Conservation (phyloP, 2,113 vertebrate genomes). For the Numida meleagris region DNA sequence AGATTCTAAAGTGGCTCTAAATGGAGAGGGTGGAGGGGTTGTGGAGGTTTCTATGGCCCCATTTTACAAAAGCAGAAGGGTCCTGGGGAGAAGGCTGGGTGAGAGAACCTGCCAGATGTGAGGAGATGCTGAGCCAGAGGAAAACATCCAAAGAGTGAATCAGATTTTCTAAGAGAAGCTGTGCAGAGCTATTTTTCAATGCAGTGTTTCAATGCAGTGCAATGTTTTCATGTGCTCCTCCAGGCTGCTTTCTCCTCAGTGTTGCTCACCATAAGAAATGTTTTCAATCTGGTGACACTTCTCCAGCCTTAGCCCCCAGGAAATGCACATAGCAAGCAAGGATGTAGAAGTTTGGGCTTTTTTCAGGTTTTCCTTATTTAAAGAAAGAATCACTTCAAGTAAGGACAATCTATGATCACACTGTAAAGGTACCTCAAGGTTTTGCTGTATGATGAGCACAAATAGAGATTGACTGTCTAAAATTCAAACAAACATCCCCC, state of each 20-base stretch:
- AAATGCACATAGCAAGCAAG: background rate
- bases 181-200: background rate
- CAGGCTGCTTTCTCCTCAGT: background rate
- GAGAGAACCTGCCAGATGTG: slow-evolving; percentile 22
- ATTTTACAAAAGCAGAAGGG: background rate
- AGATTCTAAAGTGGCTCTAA: slow-evolving; percentile 21
- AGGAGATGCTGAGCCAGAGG: background rate
- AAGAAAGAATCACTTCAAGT: background rate
- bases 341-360: background rate
- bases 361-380: background rate
- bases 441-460: slow-evolving; percentile 3
- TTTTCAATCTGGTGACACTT: background rate
- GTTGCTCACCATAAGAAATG: background rate
- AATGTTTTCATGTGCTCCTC: background rate
- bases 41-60: background rate
- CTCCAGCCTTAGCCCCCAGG: background rate
- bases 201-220: no score
- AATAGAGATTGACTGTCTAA: slow-evolving; percentile 2
- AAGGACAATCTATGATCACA: background rate
- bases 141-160: background rate
- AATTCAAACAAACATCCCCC: background rate
- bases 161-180: background rate
- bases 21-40: background rate
- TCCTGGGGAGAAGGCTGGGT: background rate
- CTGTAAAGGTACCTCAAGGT: background rate